Conservation (phyloP, 2,888 invertebrate species). For the Eristalinus aeneus region DNA sequence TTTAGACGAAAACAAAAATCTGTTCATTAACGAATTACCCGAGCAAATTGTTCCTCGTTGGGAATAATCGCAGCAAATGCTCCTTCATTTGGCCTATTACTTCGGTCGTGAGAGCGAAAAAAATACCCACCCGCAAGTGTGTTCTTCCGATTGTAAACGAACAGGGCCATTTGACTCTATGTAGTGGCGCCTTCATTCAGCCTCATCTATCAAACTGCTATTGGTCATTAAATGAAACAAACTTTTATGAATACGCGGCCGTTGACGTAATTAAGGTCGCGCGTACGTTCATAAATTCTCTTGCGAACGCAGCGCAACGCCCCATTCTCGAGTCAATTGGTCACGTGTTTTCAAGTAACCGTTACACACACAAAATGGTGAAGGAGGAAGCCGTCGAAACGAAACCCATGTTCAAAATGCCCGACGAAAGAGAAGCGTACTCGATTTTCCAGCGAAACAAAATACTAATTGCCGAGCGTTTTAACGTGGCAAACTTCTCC, state of each 20-base stretch:
- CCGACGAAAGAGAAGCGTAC: conserved; percentile 31
- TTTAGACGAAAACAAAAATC: background rate
- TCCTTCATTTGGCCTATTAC: conserved; percentile 7
- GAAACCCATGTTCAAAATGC: conserved; percentile 43
- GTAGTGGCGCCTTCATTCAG: conserved; percentile 38
- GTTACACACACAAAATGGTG: conserved; percentile 39
- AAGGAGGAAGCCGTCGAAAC: conserved; percentile 11
- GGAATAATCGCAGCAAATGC: conserved; percentile 41
- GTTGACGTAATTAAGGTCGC: conserved; percentile 65
- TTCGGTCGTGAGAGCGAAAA: conserved; percentile 24
- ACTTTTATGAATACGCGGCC: conserved; percentile 46
- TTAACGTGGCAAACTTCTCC: conserved; percentile 50
- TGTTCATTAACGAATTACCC: background rate
- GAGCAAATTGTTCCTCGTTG: background rate
- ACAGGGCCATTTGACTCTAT: conserved; percentile 57
- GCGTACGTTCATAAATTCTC: conserved; percentile 62
- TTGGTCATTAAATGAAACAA: conserved; percentile 65
- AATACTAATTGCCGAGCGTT: conserved; percentile 67
- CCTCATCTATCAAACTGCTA: conserved; percentile 64
- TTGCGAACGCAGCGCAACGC: conserved; percentile 21
- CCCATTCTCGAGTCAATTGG: conserved; percentile 52
- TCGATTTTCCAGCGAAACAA: conserved; percentile 56
- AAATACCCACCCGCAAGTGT: conserved; percentile 43
- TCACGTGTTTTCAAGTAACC: conserved; percentile 56
- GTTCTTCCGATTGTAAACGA: conserved; percentile 61